phyloP scores from a whole-genome alignment of 2,113 vertebrate genomes.

The Calcarius ornatus region DNA sequence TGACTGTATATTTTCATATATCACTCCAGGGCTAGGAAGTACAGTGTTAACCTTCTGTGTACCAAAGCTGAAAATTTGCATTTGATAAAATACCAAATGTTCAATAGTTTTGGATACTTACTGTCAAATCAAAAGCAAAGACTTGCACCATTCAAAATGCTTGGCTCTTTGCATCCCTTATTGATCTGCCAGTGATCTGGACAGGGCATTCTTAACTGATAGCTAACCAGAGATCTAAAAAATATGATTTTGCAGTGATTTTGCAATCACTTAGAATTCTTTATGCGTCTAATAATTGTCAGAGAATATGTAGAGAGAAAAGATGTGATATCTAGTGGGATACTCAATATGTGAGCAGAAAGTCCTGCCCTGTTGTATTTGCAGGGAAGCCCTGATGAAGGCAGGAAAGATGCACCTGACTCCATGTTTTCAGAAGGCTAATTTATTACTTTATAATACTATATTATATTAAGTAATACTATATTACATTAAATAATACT shows the following conservation, averaged over 20 bases:
- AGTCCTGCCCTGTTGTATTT: too few species aligned
- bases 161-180: background rate
- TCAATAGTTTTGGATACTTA: background rate
- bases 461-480: too few species aligned
- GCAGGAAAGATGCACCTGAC: too few species aligned
- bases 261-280: background rate
- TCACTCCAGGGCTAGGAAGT: background rate
- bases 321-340: background rate
- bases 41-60: slow-evolving; percentile 38
- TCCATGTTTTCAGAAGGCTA: too few species aligned
- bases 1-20: slow-evolving; percentile 32
- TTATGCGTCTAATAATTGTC: background rate
- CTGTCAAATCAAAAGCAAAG: background rate
- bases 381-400: too few species aligned
- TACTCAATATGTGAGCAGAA: background rate
- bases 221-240: background rate
- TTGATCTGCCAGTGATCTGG: background rate
- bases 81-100: background rate
- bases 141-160: background rate
- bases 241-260: background rate
- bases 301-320: background rate
- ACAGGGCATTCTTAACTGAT: background rate
- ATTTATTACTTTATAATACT: too few species aligned
- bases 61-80: slow-evolving; percentile 6
- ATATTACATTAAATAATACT: too few species aligned